phyloP scores from a whole-genome alignment of 2,113 vertebrate genomes.

The Sturnus vulgaris region DNA sequence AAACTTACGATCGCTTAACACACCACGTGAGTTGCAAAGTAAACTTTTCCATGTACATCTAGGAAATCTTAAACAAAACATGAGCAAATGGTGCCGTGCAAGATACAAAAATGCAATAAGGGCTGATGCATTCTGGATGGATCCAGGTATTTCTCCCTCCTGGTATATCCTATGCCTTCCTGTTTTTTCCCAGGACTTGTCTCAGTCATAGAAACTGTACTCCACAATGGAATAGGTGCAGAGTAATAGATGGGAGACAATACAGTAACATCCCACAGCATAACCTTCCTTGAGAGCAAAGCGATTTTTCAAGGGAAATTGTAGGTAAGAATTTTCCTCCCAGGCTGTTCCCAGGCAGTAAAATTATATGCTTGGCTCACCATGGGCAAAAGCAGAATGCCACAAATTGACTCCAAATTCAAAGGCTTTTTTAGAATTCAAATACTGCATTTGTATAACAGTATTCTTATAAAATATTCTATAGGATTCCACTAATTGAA shows the following conservation, averaged over 20 bases:
- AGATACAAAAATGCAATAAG: background rate
- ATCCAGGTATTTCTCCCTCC: background rate
- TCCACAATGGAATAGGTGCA: background rate
- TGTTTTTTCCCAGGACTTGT: background rate
- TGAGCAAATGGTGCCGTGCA: background rate
- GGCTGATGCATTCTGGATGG: background rate
- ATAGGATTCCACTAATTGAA: background rate
- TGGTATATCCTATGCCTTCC: background rate
- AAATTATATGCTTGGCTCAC: background rate
- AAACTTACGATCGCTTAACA: background rate
- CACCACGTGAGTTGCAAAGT: fast-evolving
- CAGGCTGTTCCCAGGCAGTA: background rate
- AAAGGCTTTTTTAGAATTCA: background rate
- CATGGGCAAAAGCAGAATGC: background rate
- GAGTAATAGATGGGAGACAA: background rate
- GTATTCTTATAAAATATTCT: background rate
- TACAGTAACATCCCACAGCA: background rate
- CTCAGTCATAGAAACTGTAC: background rate
- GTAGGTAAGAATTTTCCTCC: background rate
- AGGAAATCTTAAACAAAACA: background rate
- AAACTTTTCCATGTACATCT: background rate
- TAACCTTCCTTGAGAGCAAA: background rate
- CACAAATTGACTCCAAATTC: background rate
- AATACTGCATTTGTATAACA: background rate
- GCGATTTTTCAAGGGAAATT: background rate